A percentile compares a stretch with the other conserved stretches of the same genome.
These are phyloP conservation scores for Tichodroma muraria DNA, from an alignment of 2,113 vertebrate genomes.

Conservation along the genomic window DNA sequence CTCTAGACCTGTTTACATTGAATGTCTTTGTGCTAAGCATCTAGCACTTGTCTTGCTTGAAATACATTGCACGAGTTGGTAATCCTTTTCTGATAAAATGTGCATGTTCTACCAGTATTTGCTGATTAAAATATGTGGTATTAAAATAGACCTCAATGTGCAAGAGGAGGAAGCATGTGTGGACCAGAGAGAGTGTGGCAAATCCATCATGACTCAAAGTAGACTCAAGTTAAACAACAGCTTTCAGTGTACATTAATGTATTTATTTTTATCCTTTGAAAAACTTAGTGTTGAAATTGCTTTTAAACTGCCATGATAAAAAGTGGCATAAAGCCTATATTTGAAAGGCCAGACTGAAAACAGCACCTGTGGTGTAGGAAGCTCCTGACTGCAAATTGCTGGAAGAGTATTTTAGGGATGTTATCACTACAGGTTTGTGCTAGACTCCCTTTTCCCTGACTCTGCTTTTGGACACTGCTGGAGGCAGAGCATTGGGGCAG, in stretches of 20 bases:
- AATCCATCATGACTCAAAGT: neutral
- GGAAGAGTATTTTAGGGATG: neutral
- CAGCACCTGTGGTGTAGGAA: neutral
- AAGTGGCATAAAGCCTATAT: neutral
- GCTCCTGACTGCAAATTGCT: neutral
- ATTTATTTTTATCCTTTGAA: neutral
- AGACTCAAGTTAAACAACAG: neutral
- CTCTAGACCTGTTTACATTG: neutral
- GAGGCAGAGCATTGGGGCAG: neutral
- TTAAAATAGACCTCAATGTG: neutral
- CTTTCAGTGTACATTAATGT: neutral
- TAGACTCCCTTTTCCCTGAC: neutral
- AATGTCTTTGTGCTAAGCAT: neutral
- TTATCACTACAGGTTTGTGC: neutral
- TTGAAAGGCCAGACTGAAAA: slow-evolving; percentile 3
- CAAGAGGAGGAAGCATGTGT: neutral
- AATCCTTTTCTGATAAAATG: neutral
- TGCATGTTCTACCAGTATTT: neutral
- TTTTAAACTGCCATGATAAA: neutral
- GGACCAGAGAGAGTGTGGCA: neutral
- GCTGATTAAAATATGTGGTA: neutral
- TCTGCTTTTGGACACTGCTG: neutral
- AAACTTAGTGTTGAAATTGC: neutral
- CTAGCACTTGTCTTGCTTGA: neutral
- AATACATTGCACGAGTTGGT: neutral